Conservation (phyloP, 2,888 invertebrate genomes). For the Syrphus vitripennis region DNA sequence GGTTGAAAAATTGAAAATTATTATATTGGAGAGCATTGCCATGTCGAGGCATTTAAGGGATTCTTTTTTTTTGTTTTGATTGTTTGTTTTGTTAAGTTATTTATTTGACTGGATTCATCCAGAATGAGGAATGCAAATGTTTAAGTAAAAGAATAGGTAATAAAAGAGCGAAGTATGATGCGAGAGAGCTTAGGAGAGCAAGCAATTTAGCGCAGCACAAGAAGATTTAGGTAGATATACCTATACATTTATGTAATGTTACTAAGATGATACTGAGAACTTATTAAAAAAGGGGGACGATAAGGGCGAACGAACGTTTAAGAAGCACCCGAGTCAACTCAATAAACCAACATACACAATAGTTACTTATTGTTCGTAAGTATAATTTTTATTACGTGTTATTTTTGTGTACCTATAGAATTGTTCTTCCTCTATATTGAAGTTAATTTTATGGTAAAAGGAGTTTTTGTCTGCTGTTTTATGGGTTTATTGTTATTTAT, state of each 20-base stretch:
- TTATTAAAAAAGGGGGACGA: not conserved
- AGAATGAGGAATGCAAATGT: slow-evolving; percentile 44
- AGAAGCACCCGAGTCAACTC: slow-evolving; percentile 9
- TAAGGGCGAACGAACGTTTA: slow-evolving; percentile 32
- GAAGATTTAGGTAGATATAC: not conserved
- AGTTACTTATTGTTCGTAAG: slow-evolving; percentile 22
- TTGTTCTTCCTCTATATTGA: slow-evolving; percentile 19
- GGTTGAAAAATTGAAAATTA: not conserved
- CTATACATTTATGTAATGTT: not conserved
- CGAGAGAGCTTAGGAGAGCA: not conserved
- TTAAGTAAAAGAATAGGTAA: not conserved
- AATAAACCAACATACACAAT: slow-evolving; percentile 42
- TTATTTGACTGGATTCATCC: not conserved
- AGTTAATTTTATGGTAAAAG: slow-evolving; percentile 12
- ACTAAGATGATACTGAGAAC: not conserved
- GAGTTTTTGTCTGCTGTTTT: slow-evolving; percentile 33
- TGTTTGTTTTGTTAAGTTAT: not conserved
- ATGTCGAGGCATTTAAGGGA: slow-evolving; percentile 30
- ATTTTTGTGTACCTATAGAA: slow-evolving; percentile 5
- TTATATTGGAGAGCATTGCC: slow-evolving; percentile 40
- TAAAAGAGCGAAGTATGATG: not conserved
- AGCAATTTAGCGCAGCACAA: not conserved
- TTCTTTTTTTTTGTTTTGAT: not conserved
- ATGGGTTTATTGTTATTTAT: slow-evolving; percentile 22
- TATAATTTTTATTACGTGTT: slow-evolving; percentile 46